phyloP scores from a whole-genome alignment of 2,113 vertebrate species.

The Formicarius rufipectus region DNA sequence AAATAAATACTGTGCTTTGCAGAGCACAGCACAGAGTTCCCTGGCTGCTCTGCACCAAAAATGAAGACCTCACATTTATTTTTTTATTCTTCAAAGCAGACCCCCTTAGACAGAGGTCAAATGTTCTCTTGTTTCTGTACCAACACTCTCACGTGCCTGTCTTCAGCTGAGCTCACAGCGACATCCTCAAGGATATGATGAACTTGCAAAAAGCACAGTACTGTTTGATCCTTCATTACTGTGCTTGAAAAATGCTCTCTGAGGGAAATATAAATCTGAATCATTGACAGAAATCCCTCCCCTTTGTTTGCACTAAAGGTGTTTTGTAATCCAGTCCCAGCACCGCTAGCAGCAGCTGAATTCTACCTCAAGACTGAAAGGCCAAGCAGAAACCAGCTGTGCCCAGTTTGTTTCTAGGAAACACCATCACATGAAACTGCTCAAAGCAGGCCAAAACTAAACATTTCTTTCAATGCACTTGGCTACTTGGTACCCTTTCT shows the following conservation, averaged over 20 bases:
- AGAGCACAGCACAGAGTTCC: background rate
- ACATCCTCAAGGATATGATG: background rate
- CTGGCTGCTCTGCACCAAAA: background rate
- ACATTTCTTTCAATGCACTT: background rate
- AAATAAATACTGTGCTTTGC: background rate
- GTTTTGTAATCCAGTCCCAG: background rate
- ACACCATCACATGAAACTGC: background rate
- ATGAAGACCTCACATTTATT: background rate
- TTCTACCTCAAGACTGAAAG: background rate
- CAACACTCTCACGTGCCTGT: background rate
- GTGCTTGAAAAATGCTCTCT: background rate
- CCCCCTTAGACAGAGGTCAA: background rate
- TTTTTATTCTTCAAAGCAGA: background rate
- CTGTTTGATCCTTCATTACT: background rate
- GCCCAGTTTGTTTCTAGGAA: background rate
- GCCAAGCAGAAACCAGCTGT: background rate
- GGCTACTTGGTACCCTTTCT: background rate
- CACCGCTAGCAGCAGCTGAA: background rate
- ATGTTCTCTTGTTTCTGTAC: background rate
- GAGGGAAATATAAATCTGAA: conserved; percentile 10
- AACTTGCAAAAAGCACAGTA: background rate
- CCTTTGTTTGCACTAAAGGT: background rate
- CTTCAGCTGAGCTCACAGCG: background rate
- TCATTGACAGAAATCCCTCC: background rate
- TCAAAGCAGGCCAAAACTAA: background rate